These are phyloP conservation scores for Bellardia bayeri DNA, from an alignment of 2,888 invertebrate species.

Conservation along the genomic window DNA sequence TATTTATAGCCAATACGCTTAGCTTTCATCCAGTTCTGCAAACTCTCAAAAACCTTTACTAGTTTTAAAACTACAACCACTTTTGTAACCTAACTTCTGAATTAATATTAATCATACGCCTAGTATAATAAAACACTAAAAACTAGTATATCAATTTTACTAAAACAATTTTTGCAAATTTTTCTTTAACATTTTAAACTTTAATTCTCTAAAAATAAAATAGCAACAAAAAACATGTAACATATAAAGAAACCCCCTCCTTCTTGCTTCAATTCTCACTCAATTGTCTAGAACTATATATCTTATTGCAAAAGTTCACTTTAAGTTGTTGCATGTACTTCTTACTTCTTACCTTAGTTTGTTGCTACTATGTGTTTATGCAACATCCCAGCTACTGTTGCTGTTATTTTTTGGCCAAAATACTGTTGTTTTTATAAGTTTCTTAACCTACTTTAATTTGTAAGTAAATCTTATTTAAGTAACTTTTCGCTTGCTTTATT, in stretches of 20 bases:
- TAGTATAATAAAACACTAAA: neutral
- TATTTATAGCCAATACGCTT: neutral
- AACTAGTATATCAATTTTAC: neutral
- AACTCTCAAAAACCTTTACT: neutral
- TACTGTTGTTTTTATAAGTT: slow-evolving; percentile 55
- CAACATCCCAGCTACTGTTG: neutral
- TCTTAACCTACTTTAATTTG: slow-evolving; percentile 73
- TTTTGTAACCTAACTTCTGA: neutral
- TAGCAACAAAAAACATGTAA: no score
- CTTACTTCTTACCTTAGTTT: slow-evolving; percentile 28
- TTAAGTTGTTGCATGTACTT: slow-evolving; percentile 52
- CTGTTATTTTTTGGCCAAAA: neutral
- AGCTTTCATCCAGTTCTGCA: neutral
- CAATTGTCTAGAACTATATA: slow-evolving; percentile 14
- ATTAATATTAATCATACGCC: slow-evolving; percentile 18
- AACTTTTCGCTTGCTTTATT: slow-evolving; percentile 37
- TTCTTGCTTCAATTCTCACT: slow-evolving; percentile 1
- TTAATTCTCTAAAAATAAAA: neutral
- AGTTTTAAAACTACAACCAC: neutral
- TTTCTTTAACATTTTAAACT: slow-evolving; percentile 11
- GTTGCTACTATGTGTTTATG: neutral
- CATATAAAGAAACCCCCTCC: slow-evolving; percentile 2
- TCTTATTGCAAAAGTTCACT: slow-evolving; percentile 61
- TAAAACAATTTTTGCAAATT: no score
- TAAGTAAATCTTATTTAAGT: slow-evolving; percentile 72